These are phyloP conservation scores for Brachypalpus laphriformis DNA, from an alignment of 2,888 invertebrate genomes.

Conservation along the genomic window DNA sequence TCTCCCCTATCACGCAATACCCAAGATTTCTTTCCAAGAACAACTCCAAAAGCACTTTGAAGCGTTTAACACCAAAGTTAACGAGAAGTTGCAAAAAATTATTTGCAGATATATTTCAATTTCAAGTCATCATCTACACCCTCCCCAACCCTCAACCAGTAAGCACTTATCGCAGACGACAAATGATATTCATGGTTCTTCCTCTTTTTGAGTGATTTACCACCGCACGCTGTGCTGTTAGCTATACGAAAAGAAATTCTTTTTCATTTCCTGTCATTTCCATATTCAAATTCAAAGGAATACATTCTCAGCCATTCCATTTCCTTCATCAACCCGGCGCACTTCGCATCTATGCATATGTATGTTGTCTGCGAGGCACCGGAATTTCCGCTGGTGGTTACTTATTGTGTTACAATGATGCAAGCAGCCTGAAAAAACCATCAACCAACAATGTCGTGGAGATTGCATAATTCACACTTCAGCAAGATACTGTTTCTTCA, in stretches of 20 bases:
- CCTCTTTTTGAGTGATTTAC: slow-evolving; percentile 46
- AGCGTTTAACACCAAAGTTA: slow-evolving; percentile 28
- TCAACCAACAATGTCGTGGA: slow-evolving; percentile 51
- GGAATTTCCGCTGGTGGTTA: slow-evolving; percentile 71
- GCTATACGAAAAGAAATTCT: slow-evolving; percentile 59
- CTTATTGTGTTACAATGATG: slow-evolving; percentile 69
- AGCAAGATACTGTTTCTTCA: slow-evolving; percentile 34
- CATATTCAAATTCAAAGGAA: slow-evolving; percentile 71
- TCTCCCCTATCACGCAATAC: neutral
- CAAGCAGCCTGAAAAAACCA: slow-evolving; percentile 27
- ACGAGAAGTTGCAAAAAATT: slow-evolving; percentile 5
- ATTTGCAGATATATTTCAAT: slow-evolving; percentile 40
- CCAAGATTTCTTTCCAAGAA: neutral
- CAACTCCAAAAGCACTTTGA: slow-evolving; percentile 17
- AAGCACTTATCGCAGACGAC: slow-evolving; percentile 60
- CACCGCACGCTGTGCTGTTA: slow-evolving; percentile 32
- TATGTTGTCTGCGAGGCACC: slow-evolving; percentile 39
- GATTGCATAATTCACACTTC: slow-evolving; percentile 73
- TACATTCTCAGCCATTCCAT: slow-evolving; percentile 50
- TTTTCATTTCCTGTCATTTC: slow-evolving; percentile 74
- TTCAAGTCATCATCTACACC: slow-evolving; percentile 10
- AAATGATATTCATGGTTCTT: slow-evolving; percentile 64
- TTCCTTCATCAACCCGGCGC: slow-evolving; percentile 4
- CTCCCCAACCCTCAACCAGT: neutral
- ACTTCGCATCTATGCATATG: neutral